Evolutionary conservation across 2,113 vertebrate genomes (phyloP).

Genomic region (Pica pica): DNA sequence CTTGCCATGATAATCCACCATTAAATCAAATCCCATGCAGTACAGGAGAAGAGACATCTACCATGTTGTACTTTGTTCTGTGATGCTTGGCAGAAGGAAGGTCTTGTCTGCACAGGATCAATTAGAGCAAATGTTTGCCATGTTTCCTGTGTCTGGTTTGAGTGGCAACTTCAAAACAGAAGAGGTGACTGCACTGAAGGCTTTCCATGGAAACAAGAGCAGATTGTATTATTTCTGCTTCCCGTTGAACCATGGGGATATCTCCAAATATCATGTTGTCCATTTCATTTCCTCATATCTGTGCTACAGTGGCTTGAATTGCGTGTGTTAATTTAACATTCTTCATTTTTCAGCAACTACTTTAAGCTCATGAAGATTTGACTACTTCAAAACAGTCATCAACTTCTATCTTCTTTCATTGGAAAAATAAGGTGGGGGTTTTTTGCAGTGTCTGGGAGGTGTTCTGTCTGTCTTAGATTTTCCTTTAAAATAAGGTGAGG

Average conservation of each 20-base stretch:
- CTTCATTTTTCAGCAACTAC: background rate
- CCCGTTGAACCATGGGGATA: background rate
- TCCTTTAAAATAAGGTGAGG: background rate
- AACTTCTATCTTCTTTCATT: background rate
- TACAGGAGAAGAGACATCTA: background rate
- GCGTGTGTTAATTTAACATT: background rate
- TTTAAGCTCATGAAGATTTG: background rate
- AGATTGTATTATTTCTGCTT: background rate
- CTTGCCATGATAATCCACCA: background rate
- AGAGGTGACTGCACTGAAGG: background rate
- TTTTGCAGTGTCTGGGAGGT: background rate
- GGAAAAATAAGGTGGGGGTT: background rate
- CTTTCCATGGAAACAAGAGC: background rate
- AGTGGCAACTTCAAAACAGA: background rate
- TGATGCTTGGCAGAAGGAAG: background rate
- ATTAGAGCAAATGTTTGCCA: background rate
- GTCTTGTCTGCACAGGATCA: background rate
- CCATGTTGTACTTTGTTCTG: background rate
- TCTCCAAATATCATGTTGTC: background rate
- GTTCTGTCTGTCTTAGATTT: background rate
- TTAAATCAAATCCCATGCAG: background rate
- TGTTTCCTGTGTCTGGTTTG: background rate
- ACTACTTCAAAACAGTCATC: background rate
- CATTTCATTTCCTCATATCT: background rate
- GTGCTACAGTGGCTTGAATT: background rate